Evolutionary conservation across 2,797 vertebrate genomes (phyloP).

Genomic region (Anguilla anguilla): DNA sequence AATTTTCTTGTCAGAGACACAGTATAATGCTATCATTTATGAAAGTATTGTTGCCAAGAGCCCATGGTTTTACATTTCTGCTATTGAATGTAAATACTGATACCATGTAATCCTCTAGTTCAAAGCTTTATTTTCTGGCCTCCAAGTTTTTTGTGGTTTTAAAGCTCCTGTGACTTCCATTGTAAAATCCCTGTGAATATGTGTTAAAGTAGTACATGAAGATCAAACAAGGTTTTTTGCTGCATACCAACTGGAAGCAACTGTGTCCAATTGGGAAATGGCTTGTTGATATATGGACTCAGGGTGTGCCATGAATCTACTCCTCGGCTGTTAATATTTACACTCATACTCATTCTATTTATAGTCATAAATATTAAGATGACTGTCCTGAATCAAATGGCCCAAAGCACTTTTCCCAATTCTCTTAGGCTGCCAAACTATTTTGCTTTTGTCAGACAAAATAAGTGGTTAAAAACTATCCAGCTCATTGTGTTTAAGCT

Average conservation of each 20-base stretch:
- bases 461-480: not conserved
- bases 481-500: not conserved
- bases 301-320: not conserved
- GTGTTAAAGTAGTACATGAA: not conserved
- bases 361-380: not conserved
- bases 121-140: not conserved
- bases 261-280: not conserved
- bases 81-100: not conserved
- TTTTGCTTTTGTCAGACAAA: not conserved
- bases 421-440: not conserved
- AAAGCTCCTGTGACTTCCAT: not conserved
- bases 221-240: not conserved
- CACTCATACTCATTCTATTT: not conserved
- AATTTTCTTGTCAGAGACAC: not conserved
- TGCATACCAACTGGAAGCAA: not conserved
- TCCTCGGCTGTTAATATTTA: not conserved
- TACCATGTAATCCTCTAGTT: not conserved
- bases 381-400: not conserved
- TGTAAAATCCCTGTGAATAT: not conserved
- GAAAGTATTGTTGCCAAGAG: not conserved
- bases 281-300: not conserved
- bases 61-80: not conserved
- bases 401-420: not conserved
- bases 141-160: not conserved
- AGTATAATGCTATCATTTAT: not conserved